phyloP scores from a whole-genome alignment of 2,113 vertebrate genomes.

The Lophura nycthemera region DNA sequence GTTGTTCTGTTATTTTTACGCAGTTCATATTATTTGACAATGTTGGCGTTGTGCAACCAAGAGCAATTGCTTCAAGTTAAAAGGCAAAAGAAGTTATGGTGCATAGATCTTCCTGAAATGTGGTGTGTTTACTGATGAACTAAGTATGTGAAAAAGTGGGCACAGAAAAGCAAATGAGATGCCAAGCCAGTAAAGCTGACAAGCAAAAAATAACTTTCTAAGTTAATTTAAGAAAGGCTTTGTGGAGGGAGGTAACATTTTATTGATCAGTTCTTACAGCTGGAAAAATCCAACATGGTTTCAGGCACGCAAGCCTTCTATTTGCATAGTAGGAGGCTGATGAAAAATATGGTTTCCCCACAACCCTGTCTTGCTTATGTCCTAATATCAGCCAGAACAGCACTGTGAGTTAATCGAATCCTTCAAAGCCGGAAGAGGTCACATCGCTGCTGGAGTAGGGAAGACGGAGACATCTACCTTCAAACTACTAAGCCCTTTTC shows the following conservation, averaged over 20 bases:
- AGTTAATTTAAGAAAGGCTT: conserved; percentile 2
- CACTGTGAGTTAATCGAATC: background rate
- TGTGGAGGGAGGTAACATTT: background rate
- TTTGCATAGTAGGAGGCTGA: background rate
- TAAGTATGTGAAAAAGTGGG: background rate
- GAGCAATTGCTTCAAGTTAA: background rate
- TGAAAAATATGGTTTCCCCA: background rate
- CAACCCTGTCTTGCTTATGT: background rate
- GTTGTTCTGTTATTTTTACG: background rate
- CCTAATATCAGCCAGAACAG: background rate
- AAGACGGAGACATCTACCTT: background rate
- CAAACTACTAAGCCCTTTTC: background rate
- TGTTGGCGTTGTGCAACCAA: background rate
- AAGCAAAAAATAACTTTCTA: background rate
- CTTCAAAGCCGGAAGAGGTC: background rate
- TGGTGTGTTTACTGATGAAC: background rate
- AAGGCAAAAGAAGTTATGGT: background rate
- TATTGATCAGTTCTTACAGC: background rate
- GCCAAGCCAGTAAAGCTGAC: background rate
- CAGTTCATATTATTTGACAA: background rate
- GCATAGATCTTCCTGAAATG: background rate
- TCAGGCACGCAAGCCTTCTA: background rate
- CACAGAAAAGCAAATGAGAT: background rate
- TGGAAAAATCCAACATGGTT: background rate
- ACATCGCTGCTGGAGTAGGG: background rate